Percentiles rank a stretch among this genome's conserved stretches.
Evolutionary conservation across 2,797 vertebrate genomes (phyloP).

Genomic region (Poecilia gillii): DNA sequence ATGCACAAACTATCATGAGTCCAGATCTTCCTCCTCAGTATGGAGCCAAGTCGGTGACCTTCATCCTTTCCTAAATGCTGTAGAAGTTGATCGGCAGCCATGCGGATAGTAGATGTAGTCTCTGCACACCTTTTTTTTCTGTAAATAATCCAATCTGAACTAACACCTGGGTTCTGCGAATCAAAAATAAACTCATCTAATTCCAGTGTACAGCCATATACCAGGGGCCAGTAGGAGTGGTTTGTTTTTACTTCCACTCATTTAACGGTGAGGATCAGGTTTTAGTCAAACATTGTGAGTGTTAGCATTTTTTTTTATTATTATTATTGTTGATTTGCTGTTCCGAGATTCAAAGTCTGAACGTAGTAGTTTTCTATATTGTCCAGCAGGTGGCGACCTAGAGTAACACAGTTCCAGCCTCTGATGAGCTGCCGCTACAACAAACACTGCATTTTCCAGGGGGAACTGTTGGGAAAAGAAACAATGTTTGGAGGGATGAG

Average conservation of each 20-base stretch:
- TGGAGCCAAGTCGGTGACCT: conserved; percentile 54
- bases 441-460: conserved; percentile 45
- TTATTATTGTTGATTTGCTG: not conserved
- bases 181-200: conserved; percentile 15
- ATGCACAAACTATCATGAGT: conserved; percentile 55
- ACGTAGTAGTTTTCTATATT: not conserved
- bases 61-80: conserved; percentile 65
- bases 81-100: conserved; percentile 50
- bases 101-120: conserved; percentile 33
- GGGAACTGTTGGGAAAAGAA: conserved; percentile 30
- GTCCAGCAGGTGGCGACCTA: conserved; percentile 23
- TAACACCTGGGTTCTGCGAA: conserved; percentile 11
- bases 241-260: not conserved
- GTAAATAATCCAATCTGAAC: conserved; percentile 40
- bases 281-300: conserved; percentile 2
- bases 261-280: not conserved
- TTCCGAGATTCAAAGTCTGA: not conserved
- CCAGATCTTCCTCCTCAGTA: conserved; percentile 72
- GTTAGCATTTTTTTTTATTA: not conserved
- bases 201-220: conserved; percentile 32
- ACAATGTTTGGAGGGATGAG: conserved; percentile 15
- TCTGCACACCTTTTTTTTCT: conserved; percentile 37
- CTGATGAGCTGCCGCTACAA: conserved; percentile 18
- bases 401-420: conserved; percentile 26
- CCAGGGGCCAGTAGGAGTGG: conserved; percentile 27